These are phyloP conservation scores for Rhabditoides inermis DNA, from an alignment of 2,888 invertebrate genomes.

Conservation along the genomic window DNA sequence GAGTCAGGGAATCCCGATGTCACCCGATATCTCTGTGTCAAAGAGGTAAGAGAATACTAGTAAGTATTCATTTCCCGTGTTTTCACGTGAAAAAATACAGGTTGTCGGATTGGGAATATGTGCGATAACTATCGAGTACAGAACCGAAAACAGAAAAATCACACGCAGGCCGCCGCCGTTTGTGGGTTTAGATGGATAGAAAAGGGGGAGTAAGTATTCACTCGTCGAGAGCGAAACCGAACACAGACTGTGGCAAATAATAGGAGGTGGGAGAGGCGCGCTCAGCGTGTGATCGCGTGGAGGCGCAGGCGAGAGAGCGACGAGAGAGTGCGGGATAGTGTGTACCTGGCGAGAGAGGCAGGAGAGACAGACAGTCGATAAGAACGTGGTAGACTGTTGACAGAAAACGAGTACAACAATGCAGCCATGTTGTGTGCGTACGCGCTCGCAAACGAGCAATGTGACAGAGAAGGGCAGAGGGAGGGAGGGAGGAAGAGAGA, in stretches of 20 bases:
- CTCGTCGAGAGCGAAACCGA: background rate
- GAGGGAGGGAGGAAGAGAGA: background rate
- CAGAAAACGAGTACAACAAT: too few species aligned
- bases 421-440: too few species aligned
- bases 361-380: background rate
- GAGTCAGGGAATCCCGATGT: background rate
- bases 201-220: background rate
- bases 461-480: background rate
- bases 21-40: too few species aligned
- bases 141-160: too few species aligned
- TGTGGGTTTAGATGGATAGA: too few species aligned
- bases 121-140: background rate
- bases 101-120: background rate
- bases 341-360: background rate
- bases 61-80: background rate
- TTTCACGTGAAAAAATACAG: background rate
- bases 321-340: background rate
- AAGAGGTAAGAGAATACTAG: too few species aligned
- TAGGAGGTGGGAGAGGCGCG: background rate
- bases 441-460: background rate
- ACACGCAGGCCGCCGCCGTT: too few species aligned
- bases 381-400: background rate
- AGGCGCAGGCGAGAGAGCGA: background rate
- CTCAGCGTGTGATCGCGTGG: too few species aligned
- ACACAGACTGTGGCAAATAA: background rate